Base-by-base conservation (phyloP, 2,113 vertebrate species). In the Dendrocopos noguchii region DNA sequence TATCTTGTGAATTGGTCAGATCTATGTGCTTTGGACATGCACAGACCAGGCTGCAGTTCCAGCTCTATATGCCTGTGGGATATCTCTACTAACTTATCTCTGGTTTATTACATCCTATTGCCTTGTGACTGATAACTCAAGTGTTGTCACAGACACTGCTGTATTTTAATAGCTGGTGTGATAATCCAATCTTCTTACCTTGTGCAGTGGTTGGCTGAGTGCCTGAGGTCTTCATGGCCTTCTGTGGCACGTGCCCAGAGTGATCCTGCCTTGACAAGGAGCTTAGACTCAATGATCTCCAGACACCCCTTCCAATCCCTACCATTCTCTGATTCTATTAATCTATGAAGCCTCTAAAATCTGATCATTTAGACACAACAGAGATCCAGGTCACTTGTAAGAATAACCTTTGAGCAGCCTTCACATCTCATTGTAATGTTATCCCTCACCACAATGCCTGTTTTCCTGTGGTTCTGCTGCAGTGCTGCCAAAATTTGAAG, bases 401-500 rank as follows among this genome's bases (percentile, higher is more conserved):
- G n/a, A 78, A 33, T 9, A 47, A 46, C n/a, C 12, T 79, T 39
- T 67, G 52, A 75, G 47, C n/a, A 56, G 44, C n/a, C 7, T 65
- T 75, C 22, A 12, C 36, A 12, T 67, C 47, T 83, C 24, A 12
- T 61, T 59, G 21, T 36, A 59, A 31, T 27, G 44, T 59, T 89
- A 87, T n/a, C 64, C 29, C 28, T 17, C 14, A 59, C 12, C 17
- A 72, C 36, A 46, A 10, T 31, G 24, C 72, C 42, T 44, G 19
- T 87, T 92, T 78, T 89, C 21, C 33, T 89, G 92, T 83, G 31
- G 4, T 92, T 91, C 66, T 84, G 46, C 55, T 83, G 84, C 95
- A 98, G 98, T 98, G 72, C 94, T 98, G 75, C 98, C 97, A 63
- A 98, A 97, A 80, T 98, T 97, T 0, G 97, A 98, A 83, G 97